These are phyloP conservation scores for Periparus ater DNA, from an alignment of 2,797 vertebrate species.

Conservation along the genomic window DNA sequence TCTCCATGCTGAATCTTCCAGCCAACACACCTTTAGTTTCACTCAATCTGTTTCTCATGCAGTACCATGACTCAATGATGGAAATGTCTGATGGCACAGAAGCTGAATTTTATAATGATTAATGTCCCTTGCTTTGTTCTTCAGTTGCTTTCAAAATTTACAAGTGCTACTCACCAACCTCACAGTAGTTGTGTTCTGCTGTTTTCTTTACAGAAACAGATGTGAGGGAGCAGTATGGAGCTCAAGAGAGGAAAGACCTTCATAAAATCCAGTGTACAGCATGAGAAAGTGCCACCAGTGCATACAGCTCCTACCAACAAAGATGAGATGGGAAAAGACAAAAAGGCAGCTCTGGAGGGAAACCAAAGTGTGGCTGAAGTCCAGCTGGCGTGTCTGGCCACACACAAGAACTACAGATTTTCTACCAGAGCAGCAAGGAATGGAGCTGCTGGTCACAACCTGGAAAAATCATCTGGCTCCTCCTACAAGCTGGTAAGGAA, in stretches of 20 bases:
- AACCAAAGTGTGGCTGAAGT: not conserved
- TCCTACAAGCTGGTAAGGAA: conserved; percentile 75
- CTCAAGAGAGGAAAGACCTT: conserved; percentile 81
- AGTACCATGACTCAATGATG: not conserved
- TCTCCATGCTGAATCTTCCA: not conserved
- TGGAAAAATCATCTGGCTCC: conserved; percentile 47
- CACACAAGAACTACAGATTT: conserved; percentile 52
- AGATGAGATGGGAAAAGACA: conserved; percentile 40
- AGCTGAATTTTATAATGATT: not conserved
- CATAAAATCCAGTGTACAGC: conserved; percentile 77
- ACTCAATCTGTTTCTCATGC: not conserved
- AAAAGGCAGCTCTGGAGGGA: conserved; percentile 13
- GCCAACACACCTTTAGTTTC: not conserved
- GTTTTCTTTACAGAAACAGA: conserved; percentile 54
- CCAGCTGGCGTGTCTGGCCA: conserved; percentile 36
- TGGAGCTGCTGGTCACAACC: conserved; percentile 13
- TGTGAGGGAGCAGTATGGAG: conserved; percentile 71
- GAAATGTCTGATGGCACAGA: not conserved
- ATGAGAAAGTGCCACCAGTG: conserved; percentile 61
- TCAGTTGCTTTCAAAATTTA: not conserved
- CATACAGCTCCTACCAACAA: not conserved
- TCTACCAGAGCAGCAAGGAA: conserved; percentile 37
- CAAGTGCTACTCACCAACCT: not conserved
- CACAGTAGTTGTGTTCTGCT: not conserved
- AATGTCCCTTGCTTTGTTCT: not conserved